Base-by-base conservation (phyloP, 2,113 vertebrate genomes). In the Thamnaconus septentrionalis region DNA sequence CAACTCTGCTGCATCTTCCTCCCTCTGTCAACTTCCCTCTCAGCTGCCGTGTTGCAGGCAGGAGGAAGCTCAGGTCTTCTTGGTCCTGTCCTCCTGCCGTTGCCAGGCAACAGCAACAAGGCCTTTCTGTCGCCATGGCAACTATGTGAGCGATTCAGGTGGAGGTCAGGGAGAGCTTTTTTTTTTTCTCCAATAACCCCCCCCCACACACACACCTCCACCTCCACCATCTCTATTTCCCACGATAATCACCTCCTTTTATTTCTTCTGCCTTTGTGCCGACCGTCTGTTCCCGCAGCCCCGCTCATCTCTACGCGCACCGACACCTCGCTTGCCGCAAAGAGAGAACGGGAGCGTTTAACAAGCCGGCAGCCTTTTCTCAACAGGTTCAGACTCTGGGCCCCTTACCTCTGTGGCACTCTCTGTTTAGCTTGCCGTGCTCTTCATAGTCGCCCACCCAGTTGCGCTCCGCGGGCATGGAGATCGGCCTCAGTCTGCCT, bases 381-480 rank as follows among this genome's bases (percentile, higher is more conserved):
- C 18, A 31, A 31, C 62, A 42, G 56, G 53, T 69, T 60, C 59
- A 73, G 55, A 66, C 11, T 66, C 41, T 11, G 53, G 49, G 60
- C 48, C 66, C 11, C 76, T 93, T 92, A 98, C 97, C 96, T 98
- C 97, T 94, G 89, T 95, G 94, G 88, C 90, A 94, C 76, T 99
- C 96, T 91, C 96, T 94, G 91, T 95, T 98, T 73, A 95, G 93
- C 91, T 96, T 97, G 91, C 89, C 93, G 67, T 95, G 94, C 85
- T 99, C 97, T 92, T 99, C 96, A 82, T 96, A 96, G 90, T 98
- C 96, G 88, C 95, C 97, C 85, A 95, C 96, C 96, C 97, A 98
- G 90, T 94, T 98, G 91, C 96, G 98, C 92, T 99, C 96, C 85
- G 96, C 95, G 70, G 97, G 96, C 96, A 98, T 98, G 83, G 96